Base-by-base conservation (phyloP, 2,797 vertebrate genomes). In the Alexandromys oeconomus region DNA sequence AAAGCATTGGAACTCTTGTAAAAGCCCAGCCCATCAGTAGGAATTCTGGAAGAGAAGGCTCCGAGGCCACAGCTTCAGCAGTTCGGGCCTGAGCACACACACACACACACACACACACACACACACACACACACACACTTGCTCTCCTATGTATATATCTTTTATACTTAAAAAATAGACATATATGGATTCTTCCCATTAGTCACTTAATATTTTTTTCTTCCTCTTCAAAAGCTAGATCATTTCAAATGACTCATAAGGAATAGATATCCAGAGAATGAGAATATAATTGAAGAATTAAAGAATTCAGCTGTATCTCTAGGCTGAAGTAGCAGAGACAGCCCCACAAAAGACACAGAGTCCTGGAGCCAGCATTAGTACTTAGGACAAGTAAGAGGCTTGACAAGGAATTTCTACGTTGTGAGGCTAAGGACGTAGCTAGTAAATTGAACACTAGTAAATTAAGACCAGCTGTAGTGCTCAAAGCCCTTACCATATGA, bases 11-110 rank as follows among this genome's bases (percentile, higher is more conserved):
- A 97, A 87, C 57, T 76, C 73, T 85, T 89, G 80, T 94, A 95
- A 93, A 97, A 92, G 27, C 61, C 87, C 86, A 95, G 89, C 95
- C 67, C 78, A 91, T 92, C 51, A 77, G 81, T 43, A 69, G 65
- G 69, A 79, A 94, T 95, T 97, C 95, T 97, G 63, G 89, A 96
- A 94, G 79, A 86, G 65, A 89, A 92, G 76, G 27, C 63, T 94
- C 88, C 82, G 63, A 96, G 92, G 87, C 71, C 74, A 82, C 12
- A 71, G 37, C 40, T 93, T 96, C 69, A 89, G 69, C 37, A 40
- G 69, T 73, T 86, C 85, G 46, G n/a, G 46, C 59, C 77, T 69
- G 17, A 85, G 67, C 13, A 0, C 46, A 11, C 46, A 11, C 46
- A 11, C 10, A 48, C 48, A 48, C 48, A 51, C 48, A 46, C 46